Evolutionary conservation across 2,797 vertebrate genomes (phyloP), one percentile per base, ranked within the genome.

Genomic region (Neosilurus hyrtlii): DNA sequence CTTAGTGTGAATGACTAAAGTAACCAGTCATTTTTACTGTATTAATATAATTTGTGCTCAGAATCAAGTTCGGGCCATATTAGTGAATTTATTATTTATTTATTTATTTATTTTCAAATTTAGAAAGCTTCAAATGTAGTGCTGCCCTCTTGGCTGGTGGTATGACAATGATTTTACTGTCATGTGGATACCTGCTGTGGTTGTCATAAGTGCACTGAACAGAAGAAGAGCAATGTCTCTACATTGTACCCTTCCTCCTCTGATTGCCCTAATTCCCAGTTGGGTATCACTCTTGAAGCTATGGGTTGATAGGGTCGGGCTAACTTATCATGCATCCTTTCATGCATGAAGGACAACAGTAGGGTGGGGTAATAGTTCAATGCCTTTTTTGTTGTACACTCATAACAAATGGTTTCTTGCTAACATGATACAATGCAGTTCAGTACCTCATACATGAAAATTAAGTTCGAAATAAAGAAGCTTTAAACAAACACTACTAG

Each of bases 201-300:
- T 84, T 86, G 86, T 86, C 82, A 84, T 77, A 78, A 82, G 82
- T 82, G 82, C 76, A 43, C 67, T 87, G 86, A 86, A 87, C 75
- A 80, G 84, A 85, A 80, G 51, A 85, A 72, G 52, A 80, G 57
- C 24, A 35, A 74, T 77, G 82, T 77, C 80, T 75, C 82, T 79
- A 76, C 35, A 59, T 75, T 35, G n/a, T 67, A 71, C 70, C 26
- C 37, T 61, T 70, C 62, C 59, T 59, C 59, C 77, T 73, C 80
- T 20, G 18, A 35, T 65, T 86, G 78, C 76, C 82, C 79, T 63
- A 56, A 80, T 59, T 88, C 85, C 83, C 77, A 83, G 62, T 83
- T 83, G 83, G 83, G 75, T 84, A 83, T 68, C 71, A 49, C 59
- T 62, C 78, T 68, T 26, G 68, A 59, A 54, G 52, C 63, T 68